A percentile compares a stretch with the other conserved stretches of the same genome.
Evolutionary conservation across 2,888 invertebrate genomes (phyloP).

Genomic region (Magallana nippona): DNA sequence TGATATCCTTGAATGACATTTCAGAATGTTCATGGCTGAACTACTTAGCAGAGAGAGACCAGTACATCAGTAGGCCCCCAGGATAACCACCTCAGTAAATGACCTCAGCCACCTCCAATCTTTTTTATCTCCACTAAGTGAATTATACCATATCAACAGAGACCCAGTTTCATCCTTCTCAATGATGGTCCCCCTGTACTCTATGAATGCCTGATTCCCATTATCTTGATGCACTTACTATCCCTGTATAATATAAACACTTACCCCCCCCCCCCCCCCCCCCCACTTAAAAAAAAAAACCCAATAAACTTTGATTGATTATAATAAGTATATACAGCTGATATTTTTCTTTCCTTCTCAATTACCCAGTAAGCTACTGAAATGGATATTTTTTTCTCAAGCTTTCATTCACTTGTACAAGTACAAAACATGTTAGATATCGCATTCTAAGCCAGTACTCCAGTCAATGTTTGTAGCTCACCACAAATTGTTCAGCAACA

Average conservation of each 20-base stretch:
- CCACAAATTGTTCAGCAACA: too few species aligned
- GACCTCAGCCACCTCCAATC: neutral
- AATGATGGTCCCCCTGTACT: neutral
- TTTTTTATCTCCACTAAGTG: conserved; percentile 20
- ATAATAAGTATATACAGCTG: too few species aligned
- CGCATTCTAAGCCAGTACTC: too few species aligned
- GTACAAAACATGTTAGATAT: too few species aligned
- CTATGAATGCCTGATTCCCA: conserved; percentile 4
- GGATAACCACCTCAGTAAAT: neutral
- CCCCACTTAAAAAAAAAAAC: too few species aligned
- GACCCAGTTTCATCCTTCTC: neutral
- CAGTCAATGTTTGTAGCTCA: too few species aligned
- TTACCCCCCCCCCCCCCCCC: too few species aligned
- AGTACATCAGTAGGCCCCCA: neutral
- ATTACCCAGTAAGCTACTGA: too few species aligned
- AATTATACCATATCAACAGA: conserved; percentile 6
- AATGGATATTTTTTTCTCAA: too few species aligned
- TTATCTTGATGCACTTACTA: neutral
- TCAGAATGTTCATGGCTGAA: neutral
- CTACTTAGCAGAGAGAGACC: neutral
- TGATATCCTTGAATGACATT: neutral
- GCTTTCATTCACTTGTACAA: too few species aligned
- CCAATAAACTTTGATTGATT: too few species aligned
- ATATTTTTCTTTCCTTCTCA: too few species aligned
- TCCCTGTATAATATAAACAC: neutral